Evolutionary conservation across 2,888 invertebrate genomes (phyloP).

Genomic region (Pachycephus smyrnensis): DNA sequence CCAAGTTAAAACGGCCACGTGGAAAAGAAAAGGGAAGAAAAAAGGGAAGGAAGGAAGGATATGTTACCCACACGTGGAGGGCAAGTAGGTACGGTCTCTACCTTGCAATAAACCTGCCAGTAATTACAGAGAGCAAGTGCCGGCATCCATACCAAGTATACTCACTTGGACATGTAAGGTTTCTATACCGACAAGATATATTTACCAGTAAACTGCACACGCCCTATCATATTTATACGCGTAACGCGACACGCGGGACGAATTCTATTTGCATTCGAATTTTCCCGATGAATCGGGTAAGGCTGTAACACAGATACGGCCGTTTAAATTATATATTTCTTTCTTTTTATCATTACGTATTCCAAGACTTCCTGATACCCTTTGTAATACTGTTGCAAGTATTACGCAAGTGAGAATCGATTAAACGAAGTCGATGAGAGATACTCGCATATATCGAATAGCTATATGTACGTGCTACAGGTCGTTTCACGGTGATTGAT

Average conservation of each 20-base stretch:
- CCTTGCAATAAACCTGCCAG: conserved; percentile 3
- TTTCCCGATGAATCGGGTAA: neutral
- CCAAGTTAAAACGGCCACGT: neutral
- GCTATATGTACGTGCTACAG: neutral
- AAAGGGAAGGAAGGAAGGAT: neutral
- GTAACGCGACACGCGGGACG: neutral
- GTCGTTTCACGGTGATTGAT: neutral
- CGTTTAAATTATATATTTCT: neutral
- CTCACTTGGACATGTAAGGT: neutral
- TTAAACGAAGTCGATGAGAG: neutral
- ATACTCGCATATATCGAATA: neutral
- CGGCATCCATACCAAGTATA: conserved; percentile 6
- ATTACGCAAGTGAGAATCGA: neutral
- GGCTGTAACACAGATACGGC: neutral
- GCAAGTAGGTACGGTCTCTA: neutral
- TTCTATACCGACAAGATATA: neutral
- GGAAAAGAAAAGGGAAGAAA: neutral
- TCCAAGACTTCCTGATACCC: neutral
- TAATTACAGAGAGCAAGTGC: neutral
- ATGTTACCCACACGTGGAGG: neutral
- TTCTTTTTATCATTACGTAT: neutral
- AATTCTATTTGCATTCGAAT: neutral
- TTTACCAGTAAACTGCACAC: neutral
- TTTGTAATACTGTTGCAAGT: neutral
- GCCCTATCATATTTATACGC: neutral